phyloP scores from a whole-genome alignment of 35 echinoderm and acorn worm species.

The Amphiura filiformis region DNA sequence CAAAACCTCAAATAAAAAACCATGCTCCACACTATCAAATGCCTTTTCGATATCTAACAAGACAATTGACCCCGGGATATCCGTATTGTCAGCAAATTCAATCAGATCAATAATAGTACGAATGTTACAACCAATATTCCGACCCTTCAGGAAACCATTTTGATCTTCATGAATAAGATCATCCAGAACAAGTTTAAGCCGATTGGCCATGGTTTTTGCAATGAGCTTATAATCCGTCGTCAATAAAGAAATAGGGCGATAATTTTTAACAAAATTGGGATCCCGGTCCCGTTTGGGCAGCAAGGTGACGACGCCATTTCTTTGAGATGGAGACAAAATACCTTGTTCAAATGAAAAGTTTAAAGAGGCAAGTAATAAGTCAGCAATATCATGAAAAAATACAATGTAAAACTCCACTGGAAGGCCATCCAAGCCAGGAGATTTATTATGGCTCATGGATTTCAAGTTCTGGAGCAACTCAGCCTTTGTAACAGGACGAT shows the following conservation, averaged over 20 bases:
- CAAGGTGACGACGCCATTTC: constrained; percentile 12
- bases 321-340: neutral
- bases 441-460: neutral
- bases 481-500: neutral
- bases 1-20: neutral
- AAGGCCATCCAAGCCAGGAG: constrained; percentile 20
- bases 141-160: neutral
- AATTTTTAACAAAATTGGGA: neutral
- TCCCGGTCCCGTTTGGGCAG: neutral
- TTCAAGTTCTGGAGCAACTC: neutral
- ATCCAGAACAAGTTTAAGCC: neutral
- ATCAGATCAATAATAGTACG: constrained; percentile 1
- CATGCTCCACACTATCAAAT: neutral
- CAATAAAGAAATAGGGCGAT: neutral
- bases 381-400: constrained; percentile 20
- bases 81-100: neutral
- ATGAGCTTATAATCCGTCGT: neutral
- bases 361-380: constrained; percentile 4
- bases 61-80: neutral
- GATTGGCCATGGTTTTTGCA: neutral
- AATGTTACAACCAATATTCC: neutral
- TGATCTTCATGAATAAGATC: neutral
- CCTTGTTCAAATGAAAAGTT: neutral
- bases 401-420: constrained; percentile 16
- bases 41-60: constrained; percentile 1